Percentiles rank a stretch among this genome's conserved stretches.
phyloP scores from a whole-genome alignment of 37 sponge, comb jelly and placozoan species.

The Crambe crambe region DNA sequence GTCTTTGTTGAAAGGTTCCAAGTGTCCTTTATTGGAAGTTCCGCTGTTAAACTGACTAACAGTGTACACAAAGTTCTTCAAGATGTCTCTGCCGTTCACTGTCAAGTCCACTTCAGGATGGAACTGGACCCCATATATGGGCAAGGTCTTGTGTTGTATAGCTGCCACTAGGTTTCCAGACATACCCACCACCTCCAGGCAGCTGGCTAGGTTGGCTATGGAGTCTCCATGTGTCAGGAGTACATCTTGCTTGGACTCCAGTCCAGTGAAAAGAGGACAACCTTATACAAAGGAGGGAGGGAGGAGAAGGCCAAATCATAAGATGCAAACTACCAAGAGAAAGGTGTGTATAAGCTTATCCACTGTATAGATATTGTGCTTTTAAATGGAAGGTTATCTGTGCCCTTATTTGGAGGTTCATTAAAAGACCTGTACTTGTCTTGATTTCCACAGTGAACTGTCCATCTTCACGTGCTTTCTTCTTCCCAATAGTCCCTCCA shows the following conservation, averaged over 20 bases:
- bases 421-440: not conserved
- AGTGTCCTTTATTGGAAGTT: no score
- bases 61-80: slow-evolving; percentile 79
- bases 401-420: no score
- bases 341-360: no score
- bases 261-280: slow-evolving; percentile 39
- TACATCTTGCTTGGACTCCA: slow-evolving; percentile 59
- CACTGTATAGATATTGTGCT: no score
- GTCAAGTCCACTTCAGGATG: slow-evolving; percentile 92
- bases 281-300: not conserved
- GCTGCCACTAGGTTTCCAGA: slow-evolving; percentile 66
- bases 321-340: no score
- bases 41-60: not conserved
- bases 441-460: slow-evolving; percentile 41
- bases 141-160: slow-evolving; percentile 48
- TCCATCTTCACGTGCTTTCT: slow-evolving; percentile 76
- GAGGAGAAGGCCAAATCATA: no score
- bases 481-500: slow-evolving; percentile 70
- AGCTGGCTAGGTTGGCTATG: slow-evolving; percentile 17
- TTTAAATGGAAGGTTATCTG: no score
- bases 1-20: no score
- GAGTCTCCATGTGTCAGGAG: slow-evolving; percentile 92
- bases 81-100: slow-evolving; percentile 57
- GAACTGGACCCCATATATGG: slow-evolving; percentile 89
- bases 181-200: slow-evolving; percentile 28